Conservation (phyloP, 2,888 invertebrate species). For the Celastrina argiolus region DNA sequence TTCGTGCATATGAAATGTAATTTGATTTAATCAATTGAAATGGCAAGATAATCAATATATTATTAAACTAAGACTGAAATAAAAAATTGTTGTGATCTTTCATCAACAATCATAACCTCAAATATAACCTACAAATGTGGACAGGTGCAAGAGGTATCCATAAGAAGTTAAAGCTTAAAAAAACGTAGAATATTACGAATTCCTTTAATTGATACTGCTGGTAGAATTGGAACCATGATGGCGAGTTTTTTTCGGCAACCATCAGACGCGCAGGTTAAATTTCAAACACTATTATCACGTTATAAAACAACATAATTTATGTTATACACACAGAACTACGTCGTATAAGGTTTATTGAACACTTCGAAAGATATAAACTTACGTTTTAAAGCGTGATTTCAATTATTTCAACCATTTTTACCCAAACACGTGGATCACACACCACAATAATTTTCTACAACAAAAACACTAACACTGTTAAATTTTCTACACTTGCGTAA, state of each 20-base stretch:
- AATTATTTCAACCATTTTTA: slow-evolving; percentile 34
- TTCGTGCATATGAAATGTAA: not conserved
- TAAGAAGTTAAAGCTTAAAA: not conserved
- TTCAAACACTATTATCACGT: not conserved
- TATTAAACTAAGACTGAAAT: not conserved
- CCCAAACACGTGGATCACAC: slow-evolving; percentile 43
- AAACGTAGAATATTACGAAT: not conserved
- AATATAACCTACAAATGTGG: slow-evolving; percentile 39
- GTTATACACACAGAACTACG: not conserved
- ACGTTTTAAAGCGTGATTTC: slow-evolving; percentile 27
- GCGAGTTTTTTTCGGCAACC: not conserved
- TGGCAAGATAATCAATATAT: not conserved
- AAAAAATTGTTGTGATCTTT: not conserved
- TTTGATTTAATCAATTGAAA: not conserved
- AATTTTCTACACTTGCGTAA: slow-evolving; percentile 37
- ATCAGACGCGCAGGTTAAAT: not conserved
- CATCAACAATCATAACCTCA: slow-evolving; percentile 22
- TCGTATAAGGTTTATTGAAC: not conserved
- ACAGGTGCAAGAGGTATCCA: not conserved
- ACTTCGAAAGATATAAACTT: slow-evolving; percentile 26
- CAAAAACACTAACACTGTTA: slow-evolving; percentile 40
- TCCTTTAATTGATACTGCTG: too few species aligned
- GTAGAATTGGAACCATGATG: not conserved
- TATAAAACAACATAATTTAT: not conserved
- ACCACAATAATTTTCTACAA: slow-evolving; percentile 29